These are phyloP conservation scores for Myotis lucifugus DNA, from an alignment of 2,113 vertebrate genomes.

Conservation along the genomic window DNA sequence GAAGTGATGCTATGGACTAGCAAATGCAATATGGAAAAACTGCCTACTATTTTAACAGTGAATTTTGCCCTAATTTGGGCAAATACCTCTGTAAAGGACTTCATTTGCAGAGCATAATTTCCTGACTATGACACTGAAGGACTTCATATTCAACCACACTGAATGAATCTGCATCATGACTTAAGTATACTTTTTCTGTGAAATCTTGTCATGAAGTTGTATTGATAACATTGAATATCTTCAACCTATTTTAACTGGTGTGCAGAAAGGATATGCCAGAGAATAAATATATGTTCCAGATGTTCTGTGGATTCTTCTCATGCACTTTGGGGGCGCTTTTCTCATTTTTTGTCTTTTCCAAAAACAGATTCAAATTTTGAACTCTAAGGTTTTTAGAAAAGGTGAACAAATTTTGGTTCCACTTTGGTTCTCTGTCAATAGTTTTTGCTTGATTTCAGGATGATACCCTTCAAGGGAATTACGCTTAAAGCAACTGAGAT, in stretches of 20 bases:
- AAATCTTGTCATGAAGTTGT: not conserved
- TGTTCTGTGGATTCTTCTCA: not conserved
- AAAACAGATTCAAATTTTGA: not conserved
- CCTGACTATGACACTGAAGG: not conserved
- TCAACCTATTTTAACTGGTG: not conserved
- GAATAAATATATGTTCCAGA: not conserved
- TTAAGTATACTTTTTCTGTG: not conserved
- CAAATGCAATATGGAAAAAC: not conserved
- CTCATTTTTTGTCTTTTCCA: not conserved
- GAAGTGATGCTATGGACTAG: not conserved
- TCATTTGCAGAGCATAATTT: not conserved
- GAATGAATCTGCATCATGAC: not conserved
- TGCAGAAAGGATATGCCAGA: not conserved
- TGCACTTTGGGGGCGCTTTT: not conserved
- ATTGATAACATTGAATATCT: not conserved
- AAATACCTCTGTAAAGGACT: not conserved
- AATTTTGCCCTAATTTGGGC: not conserved
- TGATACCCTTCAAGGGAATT: not conserved
- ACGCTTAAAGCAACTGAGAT: not conserved
- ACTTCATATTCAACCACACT: not conserved
- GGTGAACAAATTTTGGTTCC: not conserved
- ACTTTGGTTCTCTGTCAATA: not conserved
- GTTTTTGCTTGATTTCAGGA: not conserved
- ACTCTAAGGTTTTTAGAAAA: not conserved
- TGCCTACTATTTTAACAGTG: not conserved